Conservation (phyloP, 2,888 invertebrate genomes). For the Acrobasis suavella region DNA sequence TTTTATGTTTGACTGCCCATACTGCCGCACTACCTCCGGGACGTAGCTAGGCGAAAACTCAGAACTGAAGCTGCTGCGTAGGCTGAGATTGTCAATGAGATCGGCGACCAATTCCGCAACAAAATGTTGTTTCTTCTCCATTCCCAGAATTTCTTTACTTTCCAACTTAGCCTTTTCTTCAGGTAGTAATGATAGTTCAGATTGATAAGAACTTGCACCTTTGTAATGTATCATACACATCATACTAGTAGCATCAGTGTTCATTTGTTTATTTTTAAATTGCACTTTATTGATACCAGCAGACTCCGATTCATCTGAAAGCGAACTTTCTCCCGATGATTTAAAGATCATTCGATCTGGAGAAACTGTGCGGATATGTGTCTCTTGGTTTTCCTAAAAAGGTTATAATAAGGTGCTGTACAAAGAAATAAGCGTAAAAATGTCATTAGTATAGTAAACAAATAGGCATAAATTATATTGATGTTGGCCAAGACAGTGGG, state of each 20-base stretch:
- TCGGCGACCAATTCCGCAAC: slow-evolving; percentile 52
- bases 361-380: slow-evolving; percentile 57
- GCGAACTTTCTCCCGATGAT: background rate
- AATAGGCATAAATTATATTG: too few species aligned
- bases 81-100: slow-evolving; percentile 40
- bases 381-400: slow-evolving; percentile 60
- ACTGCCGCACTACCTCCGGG: slow-evolving; percentile 38
- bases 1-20: slow-evolving; percentile 41
- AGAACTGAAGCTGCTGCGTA: slow-evolving; percentile 20
- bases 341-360: slow-evolving; percentile 40
- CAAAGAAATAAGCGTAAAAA: background rate
- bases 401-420: slow-evolving; percentile 9
- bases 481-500: too few species aligned
- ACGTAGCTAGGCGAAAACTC: slow-evolving; percentile 18
- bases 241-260: slow-evolving; percentile 30
- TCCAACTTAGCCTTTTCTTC: slow-evolving; percentile 46
- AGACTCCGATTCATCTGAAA: slow-evolving; percentile 10
- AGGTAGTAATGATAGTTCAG: slow-evolving; percentile 48
- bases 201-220: slow-evolving; percentile 29
- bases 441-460: background rate
- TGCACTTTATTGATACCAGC: slow-evolving; percentile 15
- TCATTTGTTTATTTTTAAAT: slow-evolving; percentile 15
- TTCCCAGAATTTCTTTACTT: slow-evolving; percentile 32
- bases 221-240: slow-evolving; percentile 28
- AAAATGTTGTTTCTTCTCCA: slow-evolving; percentile 45